Percentiles rank a stretch among this genome's conserved stretches.
These are phyloP conservation scores for Digitonthophagus gazella DNA, from an alignment of 2,888 invertebrate genomes.

Conservation along the genomic window DNA sequence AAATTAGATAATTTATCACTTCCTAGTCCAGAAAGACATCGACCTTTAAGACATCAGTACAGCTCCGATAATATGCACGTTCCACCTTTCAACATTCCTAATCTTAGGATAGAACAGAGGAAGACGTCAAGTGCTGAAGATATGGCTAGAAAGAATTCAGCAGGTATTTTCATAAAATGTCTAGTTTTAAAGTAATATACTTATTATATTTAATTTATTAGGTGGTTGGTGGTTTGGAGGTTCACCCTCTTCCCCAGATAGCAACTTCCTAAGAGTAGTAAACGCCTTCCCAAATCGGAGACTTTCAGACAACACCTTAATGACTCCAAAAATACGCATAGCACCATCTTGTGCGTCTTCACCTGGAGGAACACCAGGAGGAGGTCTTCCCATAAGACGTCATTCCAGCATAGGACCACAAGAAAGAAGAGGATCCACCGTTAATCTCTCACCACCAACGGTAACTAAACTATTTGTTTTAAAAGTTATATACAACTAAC, in stretches of 20 bases:
- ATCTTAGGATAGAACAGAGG: slow-evolving; percentile 78
- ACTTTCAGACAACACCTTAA: slow-evolving; percentile 87
- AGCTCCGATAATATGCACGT: slow-evolving; percentile 85
- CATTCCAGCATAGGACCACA: slow-evolving; percentile 92
- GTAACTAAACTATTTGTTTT: slow-evolving; percentile 55
- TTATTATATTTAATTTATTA: slow-evolving; percentile 49
- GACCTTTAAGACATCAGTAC: slow-evolving; percentile 75
- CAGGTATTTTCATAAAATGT: slow-evolving; percentile 57
- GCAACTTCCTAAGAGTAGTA: slow-evolving; percentile 82
- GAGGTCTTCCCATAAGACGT: slow-evolving; percentile 79
- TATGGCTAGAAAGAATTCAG: slow-evolving; percentile 85
- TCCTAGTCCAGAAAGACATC: slow-evolving; percentile 73
- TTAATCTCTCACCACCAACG: slow-evolving; percentile 85
- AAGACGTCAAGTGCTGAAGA: slow-evolving; percentile 90
- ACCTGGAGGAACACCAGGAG: slow-evolving; percentile 67
- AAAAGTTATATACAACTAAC: not conserved
- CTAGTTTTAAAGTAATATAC: slow-evolving; percentile 46
- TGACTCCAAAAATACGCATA: slow-evolving; percentile 86
- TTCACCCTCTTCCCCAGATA: slow-evolving; percentile 79
- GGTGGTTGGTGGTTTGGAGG: slow-evolving; percentile 84
- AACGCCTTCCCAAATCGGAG: slow-evolving; percentile 80
- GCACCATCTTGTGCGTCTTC: slow-evolving; percentile 88
- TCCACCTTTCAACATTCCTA: slow-evolving; percentile 85
- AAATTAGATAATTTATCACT: slow-evolving; percentile 77
- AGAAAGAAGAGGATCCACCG: slow-evolving; percentile 79